Evolutionary conservation across 2,888 invertebrate species (phyloP), one percentile per base, ranked within the genome.

Genomic region (Automeris io): DNA sequence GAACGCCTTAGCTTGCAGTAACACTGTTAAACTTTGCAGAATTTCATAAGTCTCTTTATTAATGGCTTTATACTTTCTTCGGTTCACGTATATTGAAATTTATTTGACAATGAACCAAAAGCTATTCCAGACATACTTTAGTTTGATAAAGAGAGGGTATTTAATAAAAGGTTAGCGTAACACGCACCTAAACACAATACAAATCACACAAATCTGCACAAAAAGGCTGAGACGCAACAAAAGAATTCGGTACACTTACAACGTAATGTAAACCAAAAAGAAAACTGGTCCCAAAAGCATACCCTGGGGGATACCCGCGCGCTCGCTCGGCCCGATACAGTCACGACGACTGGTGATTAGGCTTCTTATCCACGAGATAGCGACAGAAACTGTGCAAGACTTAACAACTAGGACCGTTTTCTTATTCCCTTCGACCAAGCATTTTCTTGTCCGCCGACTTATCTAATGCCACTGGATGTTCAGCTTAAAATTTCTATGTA

Each of bases 351-450:
- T 76, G 85, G 86, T 85, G 87, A 86, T 87, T 86, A 86, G 87
- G 79, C 85, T 77, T 70, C 83, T 83, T 86, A 86, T 85, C 87
- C 86, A 74, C 62, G 68, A 82, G 86, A 85, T 83, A 85, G 85
- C 83, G 83, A 75, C 78, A 81, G 81, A 83, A 85, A 86, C 83
- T 83, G 83, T 82, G 76, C 81, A 81, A 83, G 86, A 86, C 85
- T 86, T 86, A 85, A 85, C 86, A 85, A 85, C 86, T 86, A 86
- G 82, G 73, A 80, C 76, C 83, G 70, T 81, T 83, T 83, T 83
- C 83, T 81, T 86, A 83, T 85, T 85, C 82, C 71, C 73, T 74
- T 73, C 74, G 56, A 78, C 76, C 79, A 77, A 77, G 78, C 70
- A 79, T 80, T 85, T 82, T 81, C 80, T 75, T 75, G 65, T 62